A percentile compares a stretch with the other conserved stretches of the same genome.
phyloP scores from a whole-genome alignment of 1,140 invertebrate genomes.

The Zaprionus ornatus region DNA sequence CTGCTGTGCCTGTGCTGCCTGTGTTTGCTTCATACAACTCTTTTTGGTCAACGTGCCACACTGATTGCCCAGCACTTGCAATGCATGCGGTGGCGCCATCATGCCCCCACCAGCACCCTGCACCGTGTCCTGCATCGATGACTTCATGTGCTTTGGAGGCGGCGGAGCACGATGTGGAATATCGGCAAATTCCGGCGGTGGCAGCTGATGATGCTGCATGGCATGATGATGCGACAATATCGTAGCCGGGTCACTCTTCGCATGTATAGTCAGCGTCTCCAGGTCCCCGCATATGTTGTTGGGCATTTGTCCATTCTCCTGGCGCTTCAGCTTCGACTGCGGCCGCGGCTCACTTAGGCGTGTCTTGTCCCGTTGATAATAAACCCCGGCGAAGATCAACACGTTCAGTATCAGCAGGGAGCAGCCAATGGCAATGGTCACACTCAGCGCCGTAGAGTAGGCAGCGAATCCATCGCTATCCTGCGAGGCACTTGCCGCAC shows the following conservation, averaged over 20 bases:
- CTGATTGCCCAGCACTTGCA: constrained; percentile 87
- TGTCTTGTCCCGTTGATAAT: constrained; percentile 95
- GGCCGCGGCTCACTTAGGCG: constrained; percentile 87
- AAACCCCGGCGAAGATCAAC: constrained; percentile 96
- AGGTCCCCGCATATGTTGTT: constrained; percentile 92
- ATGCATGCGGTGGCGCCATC: constrained; percentile 86
- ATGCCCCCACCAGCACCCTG: constrained; percentile 85
- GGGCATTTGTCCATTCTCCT: constrained; percentile 93
- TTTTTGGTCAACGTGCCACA: constrained; percentile 88
- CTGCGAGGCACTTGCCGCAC: constrained; percentile 85
- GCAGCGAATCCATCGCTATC: constrained; percentile 93
- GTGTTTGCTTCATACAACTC: constrained; percentile 84
- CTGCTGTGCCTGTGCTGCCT: constrained; percentile 60
- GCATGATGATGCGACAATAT: constrained; percentile 88
- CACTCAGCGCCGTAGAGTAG: constrained; percentile 94
- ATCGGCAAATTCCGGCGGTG: constrained; percentile 91
- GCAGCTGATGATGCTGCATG: constrained; percentile 90
- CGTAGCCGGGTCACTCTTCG: constrained; percentile 88
- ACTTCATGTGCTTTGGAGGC: constrained; percentile 89
- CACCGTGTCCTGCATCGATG: constrained; percentile 86
- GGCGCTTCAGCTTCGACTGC: constrained; percentile 87
- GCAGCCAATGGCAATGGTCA: constrained; percentile 97
- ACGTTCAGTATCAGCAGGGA: constrained; percentile 95
- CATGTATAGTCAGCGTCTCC: constrained; percentile 88
- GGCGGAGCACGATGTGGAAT: constrained; percentile 89